Evolutionary conservation across 2,797 vertebrate genomes (phyloP), one percentile per base, ranked within the genome.

Genomic region (Lutjanus argentimaculatus): DNA sequence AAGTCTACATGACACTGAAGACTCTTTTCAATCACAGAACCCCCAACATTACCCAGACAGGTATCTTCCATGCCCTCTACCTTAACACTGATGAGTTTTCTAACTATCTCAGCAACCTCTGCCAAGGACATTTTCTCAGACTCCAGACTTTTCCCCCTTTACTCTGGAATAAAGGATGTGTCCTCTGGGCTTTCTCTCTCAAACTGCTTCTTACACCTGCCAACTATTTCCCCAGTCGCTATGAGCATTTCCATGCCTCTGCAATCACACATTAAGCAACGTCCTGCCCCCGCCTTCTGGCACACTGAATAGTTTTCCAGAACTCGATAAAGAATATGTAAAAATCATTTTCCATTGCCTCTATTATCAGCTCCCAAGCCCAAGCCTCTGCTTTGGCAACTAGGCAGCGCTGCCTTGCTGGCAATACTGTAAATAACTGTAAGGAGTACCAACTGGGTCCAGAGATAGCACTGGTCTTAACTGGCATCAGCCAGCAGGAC

Each of bases 391-490:
- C 48, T 79, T 48, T 51, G 57, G 48, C 58, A 73, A 51, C 36
- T 7, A 52, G 43, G 56, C 70, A 78, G 72, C 30, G 30, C 30
- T 36, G 30, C 21, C 43, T 69, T 25, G 8, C 25, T 74, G 45
- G 62, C 62, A 36, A 36, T 36, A 36, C 66, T 83, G 79, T 53
- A 88, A 87, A 82, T 69, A 82, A 72, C 71, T 77, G 63, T 40
- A 65, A 80, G 55, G 62, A 76, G 59, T 8, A 72, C 57, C 42
- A 59, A 68, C 63, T 59, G 22, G 70, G 75, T 87, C 82, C 73
- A 87, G 51, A 76, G 64, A 67, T 36, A 53, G 45, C 43, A 45
- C 71, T 46, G 49, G 46, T 73, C 49, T 56, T 53, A 42, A 56
- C 66, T 59, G 40, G 57, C 51, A 57, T 55, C 14, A 57, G 49